These are phyloP conservation scores for Xestia xanthographa DNA, from an alignment of 2,888 invertebrate genomes.

Conservation along the genomic window DNA sequence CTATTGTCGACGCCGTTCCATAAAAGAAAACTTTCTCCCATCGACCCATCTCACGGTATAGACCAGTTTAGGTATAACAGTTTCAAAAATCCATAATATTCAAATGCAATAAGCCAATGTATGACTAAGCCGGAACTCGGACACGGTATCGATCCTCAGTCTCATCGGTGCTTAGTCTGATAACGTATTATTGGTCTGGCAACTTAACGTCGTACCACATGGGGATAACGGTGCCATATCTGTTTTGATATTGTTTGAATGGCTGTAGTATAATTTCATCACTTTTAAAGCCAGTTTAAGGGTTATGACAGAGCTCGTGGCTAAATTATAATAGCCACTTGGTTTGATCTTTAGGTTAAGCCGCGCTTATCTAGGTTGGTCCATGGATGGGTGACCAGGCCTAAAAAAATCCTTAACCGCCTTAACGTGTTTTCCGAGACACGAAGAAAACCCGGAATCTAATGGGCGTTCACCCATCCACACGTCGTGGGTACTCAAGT, in stretches of 20 bases:
- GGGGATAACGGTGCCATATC: conserved; percentile 45
- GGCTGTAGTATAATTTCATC: conserved; percentile 16
- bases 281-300: background rate
- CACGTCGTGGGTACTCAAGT: background rate
- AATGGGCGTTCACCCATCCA: too few species aligned
- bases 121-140: conserved; percentile 9
- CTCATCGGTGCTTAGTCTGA: conserved; percentile 20
- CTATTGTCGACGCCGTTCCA: background rate
- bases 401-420: too few species aligned
- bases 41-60: too few species aligned
- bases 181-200: conserved; percentile 47
- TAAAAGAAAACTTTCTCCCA: background rate
- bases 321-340: background rate
- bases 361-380: background rate
- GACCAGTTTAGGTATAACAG: background rate
- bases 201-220: conserved; percentile 32
- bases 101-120: background rate
- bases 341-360: background rate
- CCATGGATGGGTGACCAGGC: background rate
- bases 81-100: conserved; percentile 4
- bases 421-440: background rate
- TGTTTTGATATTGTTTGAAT: conserved; percentile 24
- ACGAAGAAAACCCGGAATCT: background rate
- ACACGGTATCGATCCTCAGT: conserved; percentile 18
- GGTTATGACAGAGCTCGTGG: background rate